Conservation (phyloP, 2,888 invertebrate species). For the Acanthoscelides obtectus region DNA sequence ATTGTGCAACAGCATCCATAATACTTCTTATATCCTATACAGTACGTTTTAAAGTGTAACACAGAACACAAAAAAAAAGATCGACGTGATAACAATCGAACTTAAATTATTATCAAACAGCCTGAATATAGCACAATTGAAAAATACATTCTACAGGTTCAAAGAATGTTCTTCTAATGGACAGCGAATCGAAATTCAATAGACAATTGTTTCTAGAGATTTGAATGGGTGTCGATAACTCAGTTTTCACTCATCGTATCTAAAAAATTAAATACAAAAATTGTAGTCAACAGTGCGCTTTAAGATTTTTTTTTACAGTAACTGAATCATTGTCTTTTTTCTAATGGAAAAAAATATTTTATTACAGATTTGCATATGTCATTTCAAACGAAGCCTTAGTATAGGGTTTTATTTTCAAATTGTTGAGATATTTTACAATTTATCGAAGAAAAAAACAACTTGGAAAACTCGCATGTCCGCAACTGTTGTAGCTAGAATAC, state of each 20-base stretch:
- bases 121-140: slow-evolving; percentile 32
- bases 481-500: too few species aligned
- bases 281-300: too few species aligned
- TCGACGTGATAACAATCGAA: neutral
- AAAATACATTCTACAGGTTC: slow-evolving; percentile 11
- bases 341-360: neutral
- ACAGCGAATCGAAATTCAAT: slow-evolving; percentile 11
- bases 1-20: slow-evolving; percentile 11
- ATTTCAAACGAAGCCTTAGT: too few species aligned
- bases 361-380: too few species aligned
- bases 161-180: slow-evolving; percentile 4
- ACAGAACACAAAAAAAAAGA: slow-evolving; percentile 10
- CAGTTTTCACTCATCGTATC: neutral
- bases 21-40: neutral
- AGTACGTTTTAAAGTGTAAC: slow-evolving; percentile 4
- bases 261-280: neutral
- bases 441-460: too few species aligned
- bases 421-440: too few species aligned
- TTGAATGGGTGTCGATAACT: neutral
- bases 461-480: too few species aligned
- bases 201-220: too few species aligned
- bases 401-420: too few species aligned
- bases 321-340: too few species aligned
- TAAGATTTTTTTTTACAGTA: too few species aligned
- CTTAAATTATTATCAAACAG: slow-evolving; percentile 21